Conservation (phyloP, 1,140 invertebrate genomes). For the Tachypleus tridentatus region DNA sequence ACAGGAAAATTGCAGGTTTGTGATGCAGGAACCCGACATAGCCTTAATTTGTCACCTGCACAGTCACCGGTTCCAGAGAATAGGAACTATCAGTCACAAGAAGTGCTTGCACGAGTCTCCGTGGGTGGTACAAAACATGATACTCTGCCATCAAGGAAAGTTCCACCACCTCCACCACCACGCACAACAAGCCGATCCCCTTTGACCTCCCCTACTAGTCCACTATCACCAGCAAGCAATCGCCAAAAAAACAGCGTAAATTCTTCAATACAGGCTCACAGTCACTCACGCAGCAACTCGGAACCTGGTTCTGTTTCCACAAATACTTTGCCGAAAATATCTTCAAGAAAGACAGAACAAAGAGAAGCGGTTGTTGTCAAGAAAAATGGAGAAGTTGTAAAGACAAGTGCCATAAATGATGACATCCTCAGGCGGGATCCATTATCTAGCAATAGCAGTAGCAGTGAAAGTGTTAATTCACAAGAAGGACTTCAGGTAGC, state of each 20-base stretch:
- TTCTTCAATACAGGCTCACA: background rate
- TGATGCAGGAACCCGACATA: constrained; percentile 9
- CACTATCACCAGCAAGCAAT: constrained; percentile 41
- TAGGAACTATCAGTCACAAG: background rate
- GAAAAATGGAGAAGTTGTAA: background rate
- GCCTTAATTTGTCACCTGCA: constrained; percentile 14
- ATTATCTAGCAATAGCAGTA: constrained; percentile 45
- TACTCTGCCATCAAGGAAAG: constrained; percentile 47
- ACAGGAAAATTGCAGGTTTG: constrained; percentile 20
- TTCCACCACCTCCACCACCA: constrained; percentile 73
- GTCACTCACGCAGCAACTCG: constrained; percentile 15
- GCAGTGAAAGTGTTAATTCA: constrained; percentile 62
- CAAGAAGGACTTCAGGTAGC: constrained; percentile 44
- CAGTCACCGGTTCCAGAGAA: constrained; percentile 16
- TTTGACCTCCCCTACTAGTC: constrained; percentile 58
- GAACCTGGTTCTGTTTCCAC: constrained; percentile 19
- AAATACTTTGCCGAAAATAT: constrained; percentile 16
- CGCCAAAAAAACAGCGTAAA: constrained; percentile 22
- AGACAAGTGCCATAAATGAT: constrained; percentile 14
- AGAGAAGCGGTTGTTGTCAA: background rate
- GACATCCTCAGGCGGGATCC: constrained; percentile 18
- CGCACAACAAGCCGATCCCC: constrained; percentile 67
- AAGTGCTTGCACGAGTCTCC: constrained; percentile 8
- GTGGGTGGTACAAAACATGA: constrained; percentile 2
- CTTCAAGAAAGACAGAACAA: background rate